Evolutionary conservation across 2,113 vertebrate genomes (phyloP).

Genomic region (Nymphicus hollandicus): DNA sequence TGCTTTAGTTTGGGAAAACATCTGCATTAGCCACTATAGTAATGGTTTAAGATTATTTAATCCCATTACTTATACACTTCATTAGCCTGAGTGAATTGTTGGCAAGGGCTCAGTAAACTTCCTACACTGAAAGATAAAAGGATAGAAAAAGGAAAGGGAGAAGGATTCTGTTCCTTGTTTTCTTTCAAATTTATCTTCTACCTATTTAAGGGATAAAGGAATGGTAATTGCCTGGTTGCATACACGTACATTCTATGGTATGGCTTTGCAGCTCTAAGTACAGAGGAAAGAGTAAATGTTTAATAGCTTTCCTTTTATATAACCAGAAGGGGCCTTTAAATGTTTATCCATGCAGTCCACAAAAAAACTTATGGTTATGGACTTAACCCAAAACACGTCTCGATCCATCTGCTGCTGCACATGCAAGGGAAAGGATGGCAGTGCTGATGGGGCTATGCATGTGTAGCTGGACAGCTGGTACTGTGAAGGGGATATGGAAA

Average conservation of each 20-base stretch:
- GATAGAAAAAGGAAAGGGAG: constrained; percentile 62
- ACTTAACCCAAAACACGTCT: constrained; percentile 2
- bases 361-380: constrained; percentile 32
- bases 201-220: constrained; percentile 65
- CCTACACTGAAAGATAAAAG: constrained; percentile 71
- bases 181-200: constrained; percentile 69
- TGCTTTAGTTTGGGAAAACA: constrained; percentile 70
- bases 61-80: constrained; percentile 79
- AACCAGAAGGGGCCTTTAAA: constrained; percentile 40
- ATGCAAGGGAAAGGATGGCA: not conserved
- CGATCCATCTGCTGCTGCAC: constrained; percentile 21
- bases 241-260: constrained; percentile 17
- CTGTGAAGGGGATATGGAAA: not conserved
- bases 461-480: not conserved
- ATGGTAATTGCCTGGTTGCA: constrained; percentile 50
- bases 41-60: constrained; percentile 78
- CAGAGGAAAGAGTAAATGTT: constrained; percentile 16
- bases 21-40: constrained; percentile 72
- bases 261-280: not conserved
- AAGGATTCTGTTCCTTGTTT: constrained; percentile 64
- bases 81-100: constrained; percentile 82
- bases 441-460: not conserved
- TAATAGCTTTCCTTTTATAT: constrained; percentile 39
- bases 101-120: constrained; percentile 77
- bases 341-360: constrained; percentile 35